Evolutionary conservation across 2,888 invertebrate genomes (phyloP).

Genomic region (Chymomyza procnemis): DNA sequence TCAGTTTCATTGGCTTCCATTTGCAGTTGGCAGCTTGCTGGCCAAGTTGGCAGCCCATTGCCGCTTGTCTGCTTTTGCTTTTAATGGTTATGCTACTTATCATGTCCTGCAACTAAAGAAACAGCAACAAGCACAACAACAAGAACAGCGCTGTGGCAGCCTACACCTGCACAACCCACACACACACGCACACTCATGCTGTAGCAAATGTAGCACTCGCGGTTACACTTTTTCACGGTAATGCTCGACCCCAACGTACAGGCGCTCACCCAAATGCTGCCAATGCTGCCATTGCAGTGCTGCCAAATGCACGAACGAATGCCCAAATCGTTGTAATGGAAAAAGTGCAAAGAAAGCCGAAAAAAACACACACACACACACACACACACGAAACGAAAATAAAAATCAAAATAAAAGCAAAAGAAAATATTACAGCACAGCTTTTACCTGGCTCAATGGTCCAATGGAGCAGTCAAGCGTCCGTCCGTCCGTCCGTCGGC

Average conservation of each 20-base stretch:
- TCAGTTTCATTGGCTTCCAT: constrained; percentile 47
- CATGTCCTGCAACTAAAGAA: constrained; percentile 49
- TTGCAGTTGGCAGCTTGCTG: constrained; percentile 46
- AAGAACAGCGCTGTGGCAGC: background rate
- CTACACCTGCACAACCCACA: constrained; percentile 8
- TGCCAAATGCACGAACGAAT: background rate
- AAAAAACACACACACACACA: no score
- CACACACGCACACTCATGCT: background rate
- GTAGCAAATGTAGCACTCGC: constrained; percentile 19
- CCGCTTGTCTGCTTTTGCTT: constrained; percentile 52
- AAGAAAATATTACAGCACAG: background rate
- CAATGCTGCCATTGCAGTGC: background rate
- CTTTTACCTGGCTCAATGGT: background rate
- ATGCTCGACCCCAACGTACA: background rate
- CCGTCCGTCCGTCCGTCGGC: background rate
- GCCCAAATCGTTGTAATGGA: constrained; percentile 6
- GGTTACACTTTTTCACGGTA: constrained; percentile 14
- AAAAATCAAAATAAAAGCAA: background rate
- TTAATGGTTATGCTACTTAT: constrained; percentile 70
- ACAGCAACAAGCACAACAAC: constrained; percentile 11
- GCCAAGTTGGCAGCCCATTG: background rate
- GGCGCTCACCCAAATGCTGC: background rate
- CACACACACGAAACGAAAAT: no score
- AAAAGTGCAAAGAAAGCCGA: background rate
- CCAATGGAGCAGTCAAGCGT: background rate